Conservation (phyloP, 2,113 vertebrate species). For the Melozone crissalis region DNA sequence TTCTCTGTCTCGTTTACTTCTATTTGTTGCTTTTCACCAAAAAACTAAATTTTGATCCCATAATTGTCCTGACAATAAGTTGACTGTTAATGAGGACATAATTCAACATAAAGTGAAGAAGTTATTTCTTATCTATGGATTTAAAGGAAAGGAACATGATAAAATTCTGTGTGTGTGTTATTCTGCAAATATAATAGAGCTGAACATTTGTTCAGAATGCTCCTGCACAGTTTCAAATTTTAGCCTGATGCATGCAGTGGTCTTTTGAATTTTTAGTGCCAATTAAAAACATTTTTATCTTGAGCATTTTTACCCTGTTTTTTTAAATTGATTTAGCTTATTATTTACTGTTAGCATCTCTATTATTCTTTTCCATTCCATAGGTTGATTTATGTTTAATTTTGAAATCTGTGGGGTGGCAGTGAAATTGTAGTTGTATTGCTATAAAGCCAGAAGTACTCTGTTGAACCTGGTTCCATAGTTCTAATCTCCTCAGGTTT, state of each 20-base stretch:
- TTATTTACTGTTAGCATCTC: not conserved
- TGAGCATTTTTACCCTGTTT: not conserved
- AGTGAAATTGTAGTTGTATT: not conserved
- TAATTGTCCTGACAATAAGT: not conserved
- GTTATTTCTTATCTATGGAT: not conserved
- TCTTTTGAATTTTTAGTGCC: not conserved
- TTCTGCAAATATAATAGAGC: not conserved
- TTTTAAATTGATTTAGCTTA: not conserved
- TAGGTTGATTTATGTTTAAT: not conserved
- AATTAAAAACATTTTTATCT: not conserved
- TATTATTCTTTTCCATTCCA: not conserved
- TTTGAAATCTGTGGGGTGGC: not conserved
- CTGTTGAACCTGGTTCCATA: not conserved
- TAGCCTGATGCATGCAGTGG: not conserved
- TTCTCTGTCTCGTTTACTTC: not conserved
- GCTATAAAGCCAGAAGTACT: not conserved
- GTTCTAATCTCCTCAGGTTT: not conserved
- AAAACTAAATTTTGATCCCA: not conserved
- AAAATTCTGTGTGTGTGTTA: not conserved
- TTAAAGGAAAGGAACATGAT: not conserved
- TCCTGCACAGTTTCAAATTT: not conserved
- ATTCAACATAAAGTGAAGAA: not conserved
- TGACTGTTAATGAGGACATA: not conserved
- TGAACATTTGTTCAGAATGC: not conserved
- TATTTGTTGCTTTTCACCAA: not conserved